Conservation (phyloP, 2,888 invertebrate species). For the Rugalucina vietnamica region DNA sequence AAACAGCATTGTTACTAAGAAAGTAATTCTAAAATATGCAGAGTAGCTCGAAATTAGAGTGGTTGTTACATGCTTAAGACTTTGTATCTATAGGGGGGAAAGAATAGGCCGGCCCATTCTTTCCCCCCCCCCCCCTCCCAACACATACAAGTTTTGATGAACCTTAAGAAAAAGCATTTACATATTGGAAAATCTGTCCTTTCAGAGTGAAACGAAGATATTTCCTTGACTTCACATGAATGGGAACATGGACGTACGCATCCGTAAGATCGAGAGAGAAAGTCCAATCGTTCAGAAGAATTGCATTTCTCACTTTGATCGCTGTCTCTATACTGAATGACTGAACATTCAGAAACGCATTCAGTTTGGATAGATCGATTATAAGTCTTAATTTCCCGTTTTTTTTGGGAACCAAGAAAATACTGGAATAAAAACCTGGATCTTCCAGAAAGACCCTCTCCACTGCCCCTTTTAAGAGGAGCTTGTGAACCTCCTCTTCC, state of each 20-base stretch:
- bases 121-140: too few species aligned
- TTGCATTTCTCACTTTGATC: neutral
- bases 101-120: too few species aligned
- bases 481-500: neutral
- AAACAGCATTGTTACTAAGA: too few species aligned
- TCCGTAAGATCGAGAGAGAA: neutral
- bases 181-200: neutral
- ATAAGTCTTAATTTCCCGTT: neutral
- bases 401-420: neutral
- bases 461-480: neutral
- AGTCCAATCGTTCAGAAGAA: neutral
- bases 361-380: neutral
- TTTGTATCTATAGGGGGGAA: too few species aligned
- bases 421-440: too few species aligned
- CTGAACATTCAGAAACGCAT: neutral
- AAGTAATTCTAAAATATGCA: too few species aligned
- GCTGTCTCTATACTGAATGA: neutral
- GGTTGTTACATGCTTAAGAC: too few species aligned
- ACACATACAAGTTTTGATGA: too few species aligned
- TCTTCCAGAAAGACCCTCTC: neutral
- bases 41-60: too few species aligned
- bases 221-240: too few species aligned
- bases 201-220: neutral
- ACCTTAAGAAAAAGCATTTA: too few species aligned
- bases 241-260: constrained; percentile 4